Evolutionary conservation across 2,113 vertebrate species (phyloP), one percentile per base, ranked within the genome.

Genomic region (Oryzias curvinotus): DNA sequence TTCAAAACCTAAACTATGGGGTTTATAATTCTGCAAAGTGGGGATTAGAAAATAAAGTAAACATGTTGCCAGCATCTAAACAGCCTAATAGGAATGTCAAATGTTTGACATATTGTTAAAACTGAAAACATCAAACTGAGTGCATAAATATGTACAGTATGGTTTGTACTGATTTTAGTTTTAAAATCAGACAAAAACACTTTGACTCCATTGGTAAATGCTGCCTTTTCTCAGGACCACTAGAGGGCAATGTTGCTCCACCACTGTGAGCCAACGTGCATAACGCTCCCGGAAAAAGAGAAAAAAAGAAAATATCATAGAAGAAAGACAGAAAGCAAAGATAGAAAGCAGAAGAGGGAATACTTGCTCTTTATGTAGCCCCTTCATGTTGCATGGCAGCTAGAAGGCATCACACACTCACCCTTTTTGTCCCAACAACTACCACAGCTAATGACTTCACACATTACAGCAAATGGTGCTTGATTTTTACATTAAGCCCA

Each of bases 361-460:
- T 73, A 70, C 65, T 66, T 73, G 55, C 77, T 83, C 65, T 88
- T 80, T 85, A 82, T 84, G 81, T 75, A 80, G 78, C 81, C 82
- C 77, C 64, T 64, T 80, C 71, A 75, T 72, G 77, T 78, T 76
- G 85, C 73, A 77, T 65, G 74, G 80, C 85, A 79, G 77, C 85
- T 86, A 73, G 68, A 76, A 89, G 87, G 82, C 85, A 83, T 84
- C 83, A 69, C 66, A 65, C 83, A 71, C 86, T 82, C 87, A 67
- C 59, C 68, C 80, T 80, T 71, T 77, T 73, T 87, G 85, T 90
- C 86, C 81, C 82, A 80, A 88, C 86, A 85, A 89, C 85, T 89
- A 82, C 65, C 73, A 86, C 90, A 86, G 82, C 91, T 89, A 92
- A 93, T 88, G 88, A 90, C 87, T 88, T 90, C 67, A 89, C 76